Base-by-base conservation (phyloP, 2,113 vertebrate species). In the Panthera uncia region DNA sequence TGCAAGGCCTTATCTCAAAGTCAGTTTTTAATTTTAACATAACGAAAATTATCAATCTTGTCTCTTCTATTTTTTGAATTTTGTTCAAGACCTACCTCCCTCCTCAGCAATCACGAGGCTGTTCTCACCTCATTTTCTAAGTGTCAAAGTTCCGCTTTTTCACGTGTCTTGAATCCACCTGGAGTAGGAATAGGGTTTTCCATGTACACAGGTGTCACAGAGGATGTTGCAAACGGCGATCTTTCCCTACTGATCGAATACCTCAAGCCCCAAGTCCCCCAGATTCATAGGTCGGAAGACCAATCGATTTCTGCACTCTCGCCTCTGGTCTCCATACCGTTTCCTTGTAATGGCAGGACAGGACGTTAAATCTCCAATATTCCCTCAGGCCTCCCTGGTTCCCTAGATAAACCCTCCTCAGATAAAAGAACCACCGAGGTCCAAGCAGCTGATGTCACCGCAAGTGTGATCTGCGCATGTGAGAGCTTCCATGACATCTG, bases 71-170 rank as follows among this genome's bases (percentile, higher is more conserved):
- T 33, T 93, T 45, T 52, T 9, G 14, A 18, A 19, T 41, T 89
- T 19, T 18, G 6, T 45, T 41, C 55, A 41, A 15, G 55, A 63
- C 4, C 27, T 1, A 38, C 8, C 8, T 10, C 21, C 7, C 19
- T 41, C 0, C 55, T 74, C 41, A 7, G 27, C 5, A 7, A 12
- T 41, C 31, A 48, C 7, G 38, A 65, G 31, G 6, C 19, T 18
- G 3, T 21, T 14, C 65, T 50, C 31, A 15, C 38, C 45, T 45
- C 0, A 2, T 2, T 57, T n/a, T 57, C 66, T 3, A 0, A 27
- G 33, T 55, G 18, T 89, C 52, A 9, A n/a, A 36, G 50, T 23
- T 29, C 13, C 74, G n/a, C 50, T 84, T 66, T 61, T 73, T 27
- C 23, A 69, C 31, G 18, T 2, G 25, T 94, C n/a, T 68, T 86